Conservation (phyloP, 2,888 invertebrate genomes). For the Sialis fuliginosa region DNA sequence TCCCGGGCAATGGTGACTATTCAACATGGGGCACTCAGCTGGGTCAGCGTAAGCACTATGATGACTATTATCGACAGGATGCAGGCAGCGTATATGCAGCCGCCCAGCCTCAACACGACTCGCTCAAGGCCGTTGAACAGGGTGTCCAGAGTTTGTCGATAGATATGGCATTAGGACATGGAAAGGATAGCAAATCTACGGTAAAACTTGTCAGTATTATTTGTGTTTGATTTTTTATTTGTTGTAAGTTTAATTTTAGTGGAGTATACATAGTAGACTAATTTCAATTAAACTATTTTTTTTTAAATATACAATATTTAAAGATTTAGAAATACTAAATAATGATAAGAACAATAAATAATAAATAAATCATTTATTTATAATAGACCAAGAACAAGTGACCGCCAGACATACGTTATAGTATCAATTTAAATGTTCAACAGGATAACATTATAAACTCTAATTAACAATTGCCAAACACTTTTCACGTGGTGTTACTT, state of each 20-base stretch:
- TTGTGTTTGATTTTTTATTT: neutral
- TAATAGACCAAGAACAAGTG: too few relatives aligned
- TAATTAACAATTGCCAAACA: too few relatives aligned
- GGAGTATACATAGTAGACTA: slow-evolving; percentile 7
- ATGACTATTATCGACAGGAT: slow-evolving; percentile 57
- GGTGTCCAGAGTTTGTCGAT: slow-evolving; percentile 54
- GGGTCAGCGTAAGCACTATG: slow-evolving; percentile 49
- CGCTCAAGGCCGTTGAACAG: slow-evolving; percentile 60
- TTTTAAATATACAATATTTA: too few relatives aligned
- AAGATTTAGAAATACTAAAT: too few relatives aligned
- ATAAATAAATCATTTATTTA: too few relatives aligned
- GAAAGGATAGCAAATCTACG: slow-evolving; percentile 12
- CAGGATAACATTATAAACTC: too few relatives aligned
- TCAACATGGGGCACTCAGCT: slow-evolving; percentile 55
- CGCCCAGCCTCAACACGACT: slow-evolving; percentile 22
- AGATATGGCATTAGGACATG: slow-evolving; percentile 25
- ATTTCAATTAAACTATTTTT: too few relatives aligned
- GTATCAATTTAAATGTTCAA: too few relatives aligned
- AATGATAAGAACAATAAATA: too few relatives aligned
- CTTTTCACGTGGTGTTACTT: too few relatives aligned
- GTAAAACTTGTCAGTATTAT: slow-evolving; percentile 1
- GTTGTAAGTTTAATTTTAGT: neutral
- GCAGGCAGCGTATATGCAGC: slow-evolving; percentile 24
- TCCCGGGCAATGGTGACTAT: slow-evolving; percentile 73
- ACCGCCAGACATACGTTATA: too few relatives aligned